phyloP scores from a whole-genome alignment of 2,888 invertebrate genomes.

The Hymenopus coronatus region DNA sequence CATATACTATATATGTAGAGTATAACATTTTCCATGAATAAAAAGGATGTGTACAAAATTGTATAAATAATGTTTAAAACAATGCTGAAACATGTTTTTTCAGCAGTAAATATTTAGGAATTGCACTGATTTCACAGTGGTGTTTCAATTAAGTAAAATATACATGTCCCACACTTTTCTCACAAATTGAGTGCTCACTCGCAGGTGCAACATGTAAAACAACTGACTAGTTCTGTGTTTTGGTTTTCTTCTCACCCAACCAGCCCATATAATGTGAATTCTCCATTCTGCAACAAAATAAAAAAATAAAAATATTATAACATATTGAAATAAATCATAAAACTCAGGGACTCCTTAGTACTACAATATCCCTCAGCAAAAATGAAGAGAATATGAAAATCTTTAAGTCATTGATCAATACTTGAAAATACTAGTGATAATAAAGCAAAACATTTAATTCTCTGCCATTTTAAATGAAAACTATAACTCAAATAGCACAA shows the following conservation, averaged over 20 bases:
- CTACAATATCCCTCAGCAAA: background rate
- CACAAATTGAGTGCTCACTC: background rate
- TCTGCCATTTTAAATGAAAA: too few species aligned
- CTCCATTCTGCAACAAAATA: background rate
- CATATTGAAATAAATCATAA: background rate
- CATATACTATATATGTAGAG: slow-evolving; percentile 4
- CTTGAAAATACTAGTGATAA: too few species aligned
- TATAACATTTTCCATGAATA: background rate
- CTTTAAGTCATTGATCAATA: too few species aligned
- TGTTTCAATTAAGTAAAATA: background rate
- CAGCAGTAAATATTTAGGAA: background rate
- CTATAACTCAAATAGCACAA: too few species aligned
- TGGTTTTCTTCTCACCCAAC: background rate
- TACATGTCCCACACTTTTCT: background rate
- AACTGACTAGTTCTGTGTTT: slow-evolving; percentile 27
- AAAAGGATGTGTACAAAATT: slow-evolving; percentile 26
- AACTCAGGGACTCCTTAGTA: background rate
- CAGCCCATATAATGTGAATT: background rate
- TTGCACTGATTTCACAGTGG: slow-evolving; percentile 3
- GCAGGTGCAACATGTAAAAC: background rate
- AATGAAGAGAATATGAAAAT: too few species aligned
- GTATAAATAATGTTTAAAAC: slow-evolving; percentile 17
- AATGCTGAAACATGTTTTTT: background rate
- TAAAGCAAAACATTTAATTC: too few species aligned
- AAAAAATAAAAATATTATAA: background rate